Conservation (phyloP, 2,888 invertebrate species). For the Sphinx pinastri region DNA sequence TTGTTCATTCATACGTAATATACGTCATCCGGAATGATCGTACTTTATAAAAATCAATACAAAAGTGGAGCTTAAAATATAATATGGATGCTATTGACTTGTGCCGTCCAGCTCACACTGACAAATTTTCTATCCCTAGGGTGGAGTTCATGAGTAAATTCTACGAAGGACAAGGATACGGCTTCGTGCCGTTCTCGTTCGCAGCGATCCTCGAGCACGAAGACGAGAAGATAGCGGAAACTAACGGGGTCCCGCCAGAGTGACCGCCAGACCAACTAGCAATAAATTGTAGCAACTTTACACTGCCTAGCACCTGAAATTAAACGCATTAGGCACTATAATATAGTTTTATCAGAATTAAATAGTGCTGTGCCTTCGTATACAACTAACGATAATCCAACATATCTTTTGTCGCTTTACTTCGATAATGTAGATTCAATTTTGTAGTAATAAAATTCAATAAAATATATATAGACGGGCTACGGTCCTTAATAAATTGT, state of each 20-base stretch:
- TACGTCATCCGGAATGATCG: too few species aligned
- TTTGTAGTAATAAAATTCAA: slow-evolving; percentile 10
- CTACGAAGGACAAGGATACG: slow-evolving; percentile 90
- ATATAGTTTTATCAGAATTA: slow-evolving; percentile 17
- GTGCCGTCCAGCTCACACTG: background rate
- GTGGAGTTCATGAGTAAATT: slow-evolving; percentile 99
- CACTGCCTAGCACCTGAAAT: slow-evolving; percentile 27
- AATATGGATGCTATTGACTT: too few species aligned
- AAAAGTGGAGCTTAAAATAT: too few species aligned
- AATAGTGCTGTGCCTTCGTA: slow-evolving; percentile 22
- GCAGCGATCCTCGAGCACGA: slow-evolving; percentile 84
- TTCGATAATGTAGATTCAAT: slow-evolving; percentile 15
- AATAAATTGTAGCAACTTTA: slow-evolving; percentile 25
- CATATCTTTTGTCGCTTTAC: slow-evolving; percentile 23
- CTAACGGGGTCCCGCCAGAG: slow-evolving; percentile 62
- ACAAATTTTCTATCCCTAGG: slow-evolving; percentile 74
- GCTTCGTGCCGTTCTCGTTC: slow-evolving; percentile 91
- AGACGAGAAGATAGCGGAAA: slow-evolving; percentile 60
- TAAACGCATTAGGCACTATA: slow-evolving; percentile 22
- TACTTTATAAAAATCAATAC: too few species aligned
- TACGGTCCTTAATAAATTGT: slow-evolving; percentile 30
- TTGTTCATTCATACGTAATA: too few species aligned
- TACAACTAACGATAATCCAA: background rate
- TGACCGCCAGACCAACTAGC: slow-evolving; percentile 45
- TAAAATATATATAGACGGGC: slow-evolving; percentile 5